Conservation (phyloP, 2,113 vertebrate species). For the Trichomycterus rosablanca region DNA sequence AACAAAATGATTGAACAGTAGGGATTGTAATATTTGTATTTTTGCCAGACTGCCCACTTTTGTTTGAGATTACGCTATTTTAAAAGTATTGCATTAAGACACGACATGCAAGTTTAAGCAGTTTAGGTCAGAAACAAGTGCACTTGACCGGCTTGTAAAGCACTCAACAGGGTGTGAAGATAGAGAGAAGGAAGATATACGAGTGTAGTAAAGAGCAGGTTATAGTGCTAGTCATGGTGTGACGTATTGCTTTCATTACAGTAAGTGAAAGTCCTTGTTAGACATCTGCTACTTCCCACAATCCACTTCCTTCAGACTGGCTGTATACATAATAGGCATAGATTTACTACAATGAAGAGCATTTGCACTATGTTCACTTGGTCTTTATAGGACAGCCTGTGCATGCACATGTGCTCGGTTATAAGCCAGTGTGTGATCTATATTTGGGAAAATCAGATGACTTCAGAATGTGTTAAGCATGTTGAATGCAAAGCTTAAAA, state of each 20-base stretch:
- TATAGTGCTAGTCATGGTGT: constrained; percentile 15
- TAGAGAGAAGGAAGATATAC: constrained; percentile 7
- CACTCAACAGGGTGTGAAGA: constrained; percentile 14
- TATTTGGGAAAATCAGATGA: not conserved
- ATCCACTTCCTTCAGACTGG: constrained; percentile 15
- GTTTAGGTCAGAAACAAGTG: not conserved
- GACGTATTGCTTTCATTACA: constrained; percentile 41
- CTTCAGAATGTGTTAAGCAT: not conserved
- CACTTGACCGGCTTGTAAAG: not conserved
- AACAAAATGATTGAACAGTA: not conserved
- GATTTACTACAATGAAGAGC: too few species aligned
- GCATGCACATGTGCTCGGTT: constrained; percentile 9
- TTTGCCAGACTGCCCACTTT: too few species aligned
- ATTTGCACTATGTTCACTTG: too few species aligned
- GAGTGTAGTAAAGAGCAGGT: constrained; percentile 9
- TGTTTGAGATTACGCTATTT: too few species aligned
- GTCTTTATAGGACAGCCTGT: constrained; percentile 3
- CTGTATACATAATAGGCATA: constrained; percentile 4
- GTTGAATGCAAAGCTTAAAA: constrained; percentile 4
- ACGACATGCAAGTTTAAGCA: not conserved
- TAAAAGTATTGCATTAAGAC: not conserved
- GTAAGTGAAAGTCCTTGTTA: constrained; percentile 42
- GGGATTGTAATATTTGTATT: not conserved
- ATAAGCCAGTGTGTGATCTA: not conserved
- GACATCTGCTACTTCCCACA: constrained; percentile 14